Percentiles rank a stretch among this genome's conserved stretches.
Evolutionary conservation across 2,113 vertebrate species (phyloP).

Genomic region (Cacatua alba): DNA sequence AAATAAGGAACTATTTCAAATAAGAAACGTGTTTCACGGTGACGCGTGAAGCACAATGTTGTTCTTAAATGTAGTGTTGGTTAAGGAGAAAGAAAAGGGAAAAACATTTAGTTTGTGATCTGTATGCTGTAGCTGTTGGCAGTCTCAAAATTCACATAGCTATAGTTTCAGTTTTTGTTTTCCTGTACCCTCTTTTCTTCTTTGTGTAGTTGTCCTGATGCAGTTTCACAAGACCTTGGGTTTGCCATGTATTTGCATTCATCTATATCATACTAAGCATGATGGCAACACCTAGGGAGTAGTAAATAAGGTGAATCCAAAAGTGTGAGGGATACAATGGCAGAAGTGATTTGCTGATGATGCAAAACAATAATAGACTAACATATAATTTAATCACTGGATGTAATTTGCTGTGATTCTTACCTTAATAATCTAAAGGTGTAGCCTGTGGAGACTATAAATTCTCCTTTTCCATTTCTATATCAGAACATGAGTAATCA

Average conservation of each 20-base stretch:
- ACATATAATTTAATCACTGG: neutral
- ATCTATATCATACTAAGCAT: neutral
- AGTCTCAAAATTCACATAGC: neutral
- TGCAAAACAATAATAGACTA: neutral
- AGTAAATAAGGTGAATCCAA: neutral
- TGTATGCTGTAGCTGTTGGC: neutral
- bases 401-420: neutral
- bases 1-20: too few relatives aligned
- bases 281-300: neutral
- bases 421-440: neutral
- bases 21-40: neutral
- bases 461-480: neutral
- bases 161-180: neutral
- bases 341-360: neutral
- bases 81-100: neutral
- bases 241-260: neutral
- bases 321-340: neutral
- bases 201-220: neutral
- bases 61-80: neutral
- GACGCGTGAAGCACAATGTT: neutral
- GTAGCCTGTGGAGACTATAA: neutral
- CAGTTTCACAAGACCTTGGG: neutral
- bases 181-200: neutral
- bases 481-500: neutral
- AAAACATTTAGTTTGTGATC: neutral